A percentile compares a stretch with the other conserved stretches of the same genome.
Evolutionary conservation across 2,113 vertebrate species (phyloP).

Genomic region (Aepyceros melampus): DNA sequence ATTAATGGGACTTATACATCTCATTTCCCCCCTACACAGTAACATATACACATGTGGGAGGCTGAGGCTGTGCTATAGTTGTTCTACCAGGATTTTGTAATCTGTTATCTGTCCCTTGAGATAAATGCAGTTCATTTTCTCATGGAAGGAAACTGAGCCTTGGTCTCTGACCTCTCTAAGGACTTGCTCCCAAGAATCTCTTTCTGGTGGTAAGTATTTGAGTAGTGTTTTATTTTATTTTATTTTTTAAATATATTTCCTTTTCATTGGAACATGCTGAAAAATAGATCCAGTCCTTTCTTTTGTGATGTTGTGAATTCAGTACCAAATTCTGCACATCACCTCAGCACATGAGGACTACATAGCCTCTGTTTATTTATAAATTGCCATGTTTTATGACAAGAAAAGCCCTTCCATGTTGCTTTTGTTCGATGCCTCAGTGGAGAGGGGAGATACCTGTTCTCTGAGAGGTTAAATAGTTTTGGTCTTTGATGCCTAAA

Average conservation of each 20-base stretch:
- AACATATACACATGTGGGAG: slow-evolving; percentile 40
- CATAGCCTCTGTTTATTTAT: slow-evolving; percentile 24
- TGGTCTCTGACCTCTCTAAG: slow-evolving; percentile 53
- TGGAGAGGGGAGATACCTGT: neutral
- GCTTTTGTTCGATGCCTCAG: neutral
- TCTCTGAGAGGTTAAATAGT: neutral
- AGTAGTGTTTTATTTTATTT: slow-evolving; percentile 47
- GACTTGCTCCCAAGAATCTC: slow-evolving; percentile 21
- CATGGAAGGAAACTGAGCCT: slow-evolving; percentile 33
- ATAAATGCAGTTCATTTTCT: slow-evolving; percentile 58
- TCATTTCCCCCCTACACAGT: neutral
- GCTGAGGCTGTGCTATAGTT: neutral
- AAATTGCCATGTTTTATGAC: slow-evolving; percentile 32
- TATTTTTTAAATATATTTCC: slow-evolving; percentile 21
- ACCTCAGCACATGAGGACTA: neutral
- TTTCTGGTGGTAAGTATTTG: neutral
- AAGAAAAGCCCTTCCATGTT: slow-evolving; percentile 18
- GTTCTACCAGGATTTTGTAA: slow-evolving; percentile 51
- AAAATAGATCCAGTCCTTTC: neutral
- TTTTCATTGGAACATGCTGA: neutral
- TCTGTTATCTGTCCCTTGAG: slow-evolving; percentile 50
- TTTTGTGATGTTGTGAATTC: slow-evolving; percentile 24
- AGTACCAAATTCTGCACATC: neutral
- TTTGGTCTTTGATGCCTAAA: slow-evolving; percentile 30
- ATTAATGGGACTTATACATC: slow-evolving; percentile 60